Percentiles rank a stretch among this genome's conserved stretches.
Evolutionary conservation across 2,888 invertebrate genomes (phyloP).

Genomic region (Rotaria sp.): DNA sequence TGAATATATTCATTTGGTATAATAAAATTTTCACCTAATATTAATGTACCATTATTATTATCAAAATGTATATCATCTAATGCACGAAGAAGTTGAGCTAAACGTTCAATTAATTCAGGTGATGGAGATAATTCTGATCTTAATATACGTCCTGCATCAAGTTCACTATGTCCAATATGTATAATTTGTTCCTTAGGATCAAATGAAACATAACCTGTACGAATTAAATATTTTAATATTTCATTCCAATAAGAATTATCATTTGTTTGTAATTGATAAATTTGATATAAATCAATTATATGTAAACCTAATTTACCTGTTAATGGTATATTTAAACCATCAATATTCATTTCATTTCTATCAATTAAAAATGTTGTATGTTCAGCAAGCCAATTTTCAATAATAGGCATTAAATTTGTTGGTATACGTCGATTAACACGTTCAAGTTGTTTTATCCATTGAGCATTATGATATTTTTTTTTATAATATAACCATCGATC

Average conservation of each 20-base stretch:
- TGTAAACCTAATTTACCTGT: not conserved
- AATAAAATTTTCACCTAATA: not conserved
- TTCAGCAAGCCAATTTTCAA: not conserved
- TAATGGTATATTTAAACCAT: not conserved
- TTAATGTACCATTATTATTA: not conserved
- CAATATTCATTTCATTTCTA: not conserved
- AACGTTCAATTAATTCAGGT: not conserved
- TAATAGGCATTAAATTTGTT: not conserved
- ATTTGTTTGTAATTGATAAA: not conserved
- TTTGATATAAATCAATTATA: not conserved
- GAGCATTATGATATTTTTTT: not conserved
- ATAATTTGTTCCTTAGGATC: not conserved
- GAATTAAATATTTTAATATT: constrained; percentile 20
- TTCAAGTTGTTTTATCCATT: not conserved
- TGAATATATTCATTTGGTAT: not conserved
- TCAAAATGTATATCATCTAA: not conserved
- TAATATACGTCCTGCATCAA: not conserved
- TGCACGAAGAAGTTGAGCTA: not conserved
- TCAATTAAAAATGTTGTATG: not conserved
- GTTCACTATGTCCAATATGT: not conserved
- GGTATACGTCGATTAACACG: constrained; percentile 9
- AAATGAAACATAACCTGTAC: constrained; percentile 4
- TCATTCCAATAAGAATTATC: not conserved
- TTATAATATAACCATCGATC: not conserved
- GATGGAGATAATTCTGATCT: not conserved